Conservation (phyloP, 2,113 vertebrate genomes). For the Ammodytes dubius region DNA sequence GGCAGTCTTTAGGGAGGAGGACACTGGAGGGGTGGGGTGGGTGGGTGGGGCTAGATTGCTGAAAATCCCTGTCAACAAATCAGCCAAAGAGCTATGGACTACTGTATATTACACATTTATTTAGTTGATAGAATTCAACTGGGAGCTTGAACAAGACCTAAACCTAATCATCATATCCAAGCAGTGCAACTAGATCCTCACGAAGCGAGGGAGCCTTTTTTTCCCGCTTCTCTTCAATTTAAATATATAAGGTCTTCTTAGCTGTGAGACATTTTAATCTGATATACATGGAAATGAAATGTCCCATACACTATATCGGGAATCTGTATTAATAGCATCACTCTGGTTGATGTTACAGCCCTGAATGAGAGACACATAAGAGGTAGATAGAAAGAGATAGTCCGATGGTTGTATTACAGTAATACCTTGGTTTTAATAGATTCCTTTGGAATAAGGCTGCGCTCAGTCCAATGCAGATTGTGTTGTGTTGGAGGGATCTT, state of each 20-base stretch:
- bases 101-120: slow-evolving; percentile 54
- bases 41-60: slow-evolving; percentile 53
- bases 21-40: slow-evolving; percentile 34
- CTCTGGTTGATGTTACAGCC: slow-evolving; percentile 46
- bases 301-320: slow-evolving; percentile 44
- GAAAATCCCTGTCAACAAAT: slow-evolving; percentile 66
- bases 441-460: no score
- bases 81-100: slow-evolving; percentile 47
- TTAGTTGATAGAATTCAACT: slow-evolving; percentile 64
- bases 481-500: no score
- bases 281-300: slow-evolving; percentile 74
- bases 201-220: not conserved
- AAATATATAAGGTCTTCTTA: slow-evolving; percentile 53
- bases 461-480: no score
- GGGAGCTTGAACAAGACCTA: slow-evolving; percentile 42
- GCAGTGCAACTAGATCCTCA: slow-evolving; percentile 19
- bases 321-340: slow-evolving; percentile 75
- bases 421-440: no score
- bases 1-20: slow-evolving; percentile 66
- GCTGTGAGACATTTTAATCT: slow-evolving; percentile 63
- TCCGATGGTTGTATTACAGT: no score
- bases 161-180: slow-evolving; percentile 50
- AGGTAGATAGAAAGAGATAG: slow-evolving; percentile 64
- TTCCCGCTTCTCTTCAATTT: slow-evolving; percentile 18
- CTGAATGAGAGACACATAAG: slow-evolving; percentile 62